Conservation (phyloP, 1,140 invertebrate genomes). For the Ephestia elutella region DNA sequence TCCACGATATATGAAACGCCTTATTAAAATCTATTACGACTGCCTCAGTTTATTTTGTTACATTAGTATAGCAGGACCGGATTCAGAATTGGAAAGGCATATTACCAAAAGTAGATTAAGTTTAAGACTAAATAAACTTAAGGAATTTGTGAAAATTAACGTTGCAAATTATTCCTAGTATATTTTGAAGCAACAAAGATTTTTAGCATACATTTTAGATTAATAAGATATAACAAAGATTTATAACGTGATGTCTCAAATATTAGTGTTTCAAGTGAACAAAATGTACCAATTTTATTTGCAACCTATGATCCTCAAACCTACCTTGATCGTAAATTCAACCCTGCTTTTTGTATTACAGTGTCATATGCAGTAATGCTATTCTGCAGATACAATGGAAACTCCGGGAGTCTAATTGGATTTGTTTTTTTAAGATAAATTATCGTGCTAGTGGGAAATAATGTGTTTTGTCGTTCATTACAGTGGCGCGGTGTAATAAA, state of each 20-base stretch:
- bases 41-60: background rate
- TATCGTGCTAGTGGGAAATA: constrained; percentile 5
- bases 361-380: background rate
- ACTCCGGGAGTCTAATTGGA: constrained; percentile 7
- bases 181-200: too few relatives aligned
- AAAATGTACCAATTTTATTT: too few relatives aligned
- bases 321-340: background rate
- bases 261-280: too few relatives aligned
- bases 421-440: constrained; percentile 7
- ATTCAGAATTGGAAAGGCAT: background rate
- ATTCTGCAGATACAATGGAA: background rate
- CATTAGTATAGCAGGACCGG: background rate
- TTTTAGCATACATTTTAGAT: too few relatives aligned
- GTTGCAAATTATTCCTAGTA: too few relatives aligned
- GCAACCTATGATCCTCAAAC: too few relatives aligned
- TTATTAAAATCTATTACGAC: background rate
- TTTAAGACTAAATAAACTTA: too few relatives aligned
- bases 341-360: background rate
- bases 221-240: too few relatives aligned
- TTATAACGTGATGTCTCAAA: too few relatives aligned
- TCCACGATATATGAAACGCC: background rate
- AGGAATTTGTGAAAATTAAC: too few relatives aligned
- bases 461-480: constrained; percentile 9
- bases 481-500: constrained; percentile 7
- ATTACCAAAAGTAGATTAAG: too few relatives aligned